Base-by-base conservation (phyloP, 2,888 invertebrate genomes). In the Cantharis lateralis region DNA sequence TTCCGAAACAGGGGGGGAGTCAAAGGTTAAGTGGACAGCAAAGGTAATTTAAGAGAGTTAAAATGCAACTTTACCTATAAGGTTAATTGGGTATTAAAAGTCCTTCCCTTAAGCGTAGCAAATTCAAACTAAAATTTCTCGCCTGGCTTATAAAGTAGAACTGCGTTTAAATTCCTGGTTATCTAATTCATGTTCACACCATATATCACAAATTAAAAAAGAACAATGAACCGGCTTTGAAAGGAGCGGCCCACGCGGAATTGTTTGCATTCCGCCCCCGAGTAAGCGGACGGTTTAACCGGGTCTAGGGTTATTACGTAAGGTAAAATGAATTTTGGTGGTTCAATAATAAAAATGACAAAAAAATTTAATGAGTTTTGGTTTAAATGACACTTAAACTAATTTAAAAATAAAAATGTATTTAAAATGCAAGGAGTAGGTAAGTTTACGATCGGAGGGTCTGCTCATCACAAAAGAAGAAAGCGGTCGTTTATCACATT, bases 401-500 rank as follows among this genome's bases (percentile, higher is more conserved):
- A 78, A 78, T 78, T 78, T 78, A 76, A 72, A 76, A 76, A 73
- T 78, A 71, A 78, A 78, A 78, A 75, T 75, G 75, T 62, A 71
- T 64, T 75, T 75, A 78, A 78, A 74, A 76, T 74, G 76, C 75
- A 72, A 74, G 78, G 72, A 78, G 78, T 76, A 71, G 78, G 76
- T 74, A 78, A 76, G 74, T 78, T 78, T 78, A 78, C 78, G 78
- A 48, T 48, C 48, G 76, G 78, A 73, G 73, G 78, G 72, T 76
- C 74, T 72, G 76, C 63, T 61, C 76, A 77, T 80, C 79, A 80
- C 74, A 79, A 76, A 79, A 76, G 77, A 79, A 80, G 80, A 82
- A 81, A 81, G 79, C 81, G 80, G 83, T 84, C 86, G 85, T 87
- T 86, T 86, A 87, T 87, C 86, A 86, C 83, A 85, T 86, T 85